Conservation (phyloP, 2,797 vertebrate species). For the Austrolebias charrua region DNA sequence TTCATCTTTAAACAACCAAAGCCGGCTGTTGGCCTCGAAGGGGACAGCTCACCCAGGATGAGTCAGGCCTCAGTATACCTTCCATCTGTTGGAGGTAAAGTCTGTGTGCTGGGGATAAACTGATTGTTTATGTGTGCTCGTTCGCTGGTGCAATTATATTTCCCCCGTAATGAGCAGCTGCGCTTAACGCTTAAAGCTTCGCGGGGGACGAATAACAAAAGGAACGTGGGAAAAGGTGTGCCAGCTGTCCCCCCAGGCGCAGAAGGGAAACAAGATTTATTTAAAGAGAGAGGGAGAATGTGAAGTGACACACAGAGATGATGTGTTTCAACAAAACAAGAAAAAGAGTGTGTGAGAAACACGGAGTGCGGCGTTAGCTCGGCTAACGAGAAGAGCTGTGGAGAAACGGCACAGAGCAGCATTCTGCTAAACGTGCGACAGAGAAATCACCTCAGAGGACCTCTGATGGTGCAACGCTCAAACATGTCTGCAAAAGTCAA, state of each 20-base stretch:
- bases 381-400: constrained; percentile 50
- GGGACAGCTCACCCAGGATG: constrained; percentile 36
- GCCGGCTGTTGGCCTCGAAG: constrained; percentile 33
- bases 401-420: constrained; percentile 13
- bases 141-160: constrained; percentile 38
- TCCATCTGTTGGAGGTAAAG: constrained; percentile 54
- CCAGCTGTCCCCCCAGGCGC: constrained; percentile 11
- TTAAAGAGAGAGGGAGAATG: neutral
- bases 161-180: constrained; percentile 52
- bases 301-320: constrained; percentile 15
- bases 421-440: constrained; percentile 15
- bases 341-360: constrained; percentile 37
- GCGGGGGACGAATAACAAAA: constrained; percentile 12
- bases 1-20: constrained; percentile 58
- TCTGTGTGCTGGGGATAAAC: neutral
- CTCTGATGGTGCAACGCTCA: neutral
- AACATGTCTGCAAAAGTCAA: neutral
- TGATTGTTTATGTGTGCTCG: constrained; percentile 26
- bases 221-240: constrained; percentile 17
- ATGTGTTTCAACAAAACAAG: constrained; percentile 1
- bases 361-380: constrained; percentile 26
- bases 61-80: constrained; percentile 44
- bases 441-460: neutral
- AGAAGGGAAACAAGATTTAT: neutral
- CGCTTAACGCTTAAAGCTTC: constrained; percentile 40